Conservation (phyloP, 2,113 vertebrate species). For the Promerops cafer region DNA sequence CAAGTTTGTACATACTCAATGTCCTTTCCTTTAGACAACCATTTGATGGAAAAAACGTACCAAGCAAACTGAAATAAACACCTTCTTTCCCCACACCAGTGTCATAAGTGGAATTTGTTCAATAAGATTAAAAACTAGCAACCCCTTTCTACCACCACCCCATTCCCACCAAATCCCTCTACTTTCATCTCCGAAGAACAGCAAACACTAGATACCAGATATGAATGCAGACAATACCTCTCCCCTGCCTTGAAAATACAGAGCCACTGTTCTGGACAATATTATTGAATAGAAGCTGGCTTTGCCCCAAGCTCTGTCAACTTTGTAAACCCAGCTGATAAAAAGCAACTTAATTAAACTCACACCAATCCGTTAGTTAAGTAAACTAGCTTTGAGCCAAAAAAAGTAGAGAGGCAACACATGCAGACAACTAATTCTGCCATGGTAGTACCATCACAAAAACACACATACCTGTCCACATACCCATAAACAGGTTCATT, state of each 20-base stretch:
- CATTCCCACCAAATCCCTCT: neutral
- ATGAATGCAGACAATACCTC: neutral
- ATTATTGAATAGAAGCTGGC: neutral
- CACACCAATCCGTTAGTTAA: neutral
- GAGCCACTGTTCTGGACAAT: neutral
- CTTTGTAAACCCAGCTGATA: neutral
- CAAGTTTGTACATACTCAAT: neutral
- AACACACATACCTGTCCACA: neutral
- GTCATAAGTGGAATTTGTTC: neutral
- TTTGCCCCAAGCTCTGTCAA: neutral
- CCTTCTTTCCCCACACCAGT: neutral
- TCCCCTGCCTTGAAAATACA: neutral
- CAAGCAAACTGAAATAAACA: neutral
- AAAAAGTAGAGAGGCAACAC: neutral
- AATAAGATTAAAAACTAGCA: neutral
- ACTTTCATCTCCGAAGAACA: neutral
- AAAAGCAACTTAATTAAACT: neutral
- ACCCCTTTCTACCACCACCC: neutral
- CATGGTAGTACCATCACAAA: neutral
- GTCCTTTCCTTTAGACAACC: neutral
- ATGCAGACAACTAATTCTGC: neutral
- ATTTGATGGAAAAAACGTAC: neutral
- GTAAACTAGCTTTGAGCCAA: neutral
- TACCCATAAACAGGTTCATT: neutral
- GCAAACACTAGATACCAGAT: neutral